Conservation (phyloP, 2,797 vertebrate species). For the Gobio occitaniae region DNA sequence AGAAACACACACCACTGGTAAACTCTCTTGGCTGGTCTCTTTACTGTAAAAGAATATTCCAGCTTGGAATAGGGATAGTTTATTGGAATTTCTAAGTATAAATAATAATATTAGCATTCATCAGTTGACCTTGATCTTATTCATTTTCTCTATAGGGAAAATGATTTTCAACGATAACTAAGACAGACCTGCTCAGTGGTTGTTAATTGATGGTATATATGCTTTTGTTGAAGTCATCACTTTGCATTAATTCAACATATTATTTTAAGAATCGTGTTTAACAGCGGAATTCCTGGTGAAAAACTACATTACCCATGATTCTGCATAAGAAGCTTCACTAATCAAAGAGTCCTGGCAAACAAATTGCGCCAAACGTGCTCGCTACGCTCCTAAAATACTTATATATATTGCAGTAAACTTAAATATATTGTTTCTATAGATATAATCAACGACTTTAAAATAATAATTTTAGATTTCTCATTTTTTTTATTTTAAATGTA, state of each 20-base stretch:
- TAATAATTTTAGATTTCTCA: neutral
- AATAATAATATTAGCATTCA: neutral
- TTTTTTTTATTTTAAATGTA: neutral
- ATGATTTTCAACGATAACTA: neutral
- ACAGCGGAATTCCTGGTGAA: neutral
- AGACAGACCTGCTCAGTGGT: neutral
- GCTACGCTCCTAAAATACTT: neutral
- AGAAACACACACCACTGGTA: neutral
- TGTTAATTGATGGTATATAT: neutral
- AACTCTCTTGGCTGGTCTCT: conserved; percentile 2
- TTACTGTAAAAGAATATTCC: neutral
- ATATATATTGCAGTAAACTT: neutral
- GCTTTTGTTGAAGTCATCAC: neutral
- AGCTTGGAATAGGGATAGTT: neutral
- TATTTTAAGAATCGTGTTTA: neutral
- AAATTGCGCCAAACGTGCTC: neutral
- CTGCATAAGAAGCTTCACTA: neutral
- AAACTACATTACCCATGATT: neutral
- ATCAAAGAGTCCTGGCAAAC: neutral
- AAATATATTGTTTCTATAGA: neutral
- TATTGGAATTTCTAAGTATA: neutral
- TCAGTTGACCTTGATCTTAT: neutral
- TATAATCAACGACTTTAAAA: neutral
- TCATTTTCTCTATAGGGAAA: neutral
- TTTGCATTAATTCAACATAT: neutral